Conservation (phyloP, 2,888 invertebrate species). For the Frankliniella fusca region DNA sequence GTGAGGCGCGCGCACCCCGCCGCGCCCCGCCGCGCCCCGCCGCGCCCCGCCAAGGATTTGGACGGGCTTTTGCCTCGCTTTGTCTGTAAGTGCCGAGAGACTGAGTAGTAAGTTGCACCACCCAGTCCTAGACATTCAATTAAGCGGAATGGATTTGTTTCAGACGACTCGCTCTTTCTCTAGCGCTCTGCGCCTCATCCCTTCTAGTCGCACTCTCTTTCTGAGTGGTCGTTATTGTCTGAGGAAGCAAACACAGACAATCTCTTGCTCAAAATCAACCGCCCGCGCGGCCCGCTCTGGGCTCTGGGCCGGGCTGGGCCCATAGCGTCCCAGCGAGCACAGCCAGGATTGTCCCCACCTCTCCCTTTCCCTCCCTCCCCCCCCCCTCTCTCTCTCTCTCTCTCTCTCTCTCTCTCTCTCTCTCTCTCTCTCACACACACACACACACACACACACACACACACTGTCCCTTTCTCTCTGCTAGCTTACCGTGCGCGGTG, state of each 20-base stretch:
- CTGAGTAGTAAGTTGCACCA: not conserved
- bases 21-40: no score
- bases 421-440: not conserved
- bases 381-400: not conserved
- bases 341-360: not conserved
- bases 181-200: not conserved
- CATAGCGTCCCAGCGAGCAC: no score
- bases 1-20: no score
- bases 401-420: not conserved
- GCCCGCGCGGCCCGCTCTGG: not conserved
- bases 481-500: slow-evolving; percentile 57
- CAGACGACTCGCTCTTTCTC: not conserved
- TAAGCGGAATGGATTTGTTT: slow-evolving; percentile 16
- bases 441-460: no score
- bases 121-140: not conserved
- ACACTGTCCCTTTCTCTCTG: no score
- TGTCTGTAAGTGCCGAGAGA: not conserved
- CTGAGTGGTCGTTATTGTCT: not conserved
- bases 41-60: no score
- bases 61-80: no score
- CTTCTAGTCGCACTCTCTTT: not conserved
- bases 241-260: not conserved
- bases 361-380: not conserved
- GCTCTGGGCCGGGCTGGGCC: not conserved
- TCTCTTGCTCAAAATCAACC: not conserved